A percentile compares a stretch with the other conserved stretches of the same genome.
Conservation (phyloP, 2,888 invertebrate species). For the Xylota segnis region DNA sequence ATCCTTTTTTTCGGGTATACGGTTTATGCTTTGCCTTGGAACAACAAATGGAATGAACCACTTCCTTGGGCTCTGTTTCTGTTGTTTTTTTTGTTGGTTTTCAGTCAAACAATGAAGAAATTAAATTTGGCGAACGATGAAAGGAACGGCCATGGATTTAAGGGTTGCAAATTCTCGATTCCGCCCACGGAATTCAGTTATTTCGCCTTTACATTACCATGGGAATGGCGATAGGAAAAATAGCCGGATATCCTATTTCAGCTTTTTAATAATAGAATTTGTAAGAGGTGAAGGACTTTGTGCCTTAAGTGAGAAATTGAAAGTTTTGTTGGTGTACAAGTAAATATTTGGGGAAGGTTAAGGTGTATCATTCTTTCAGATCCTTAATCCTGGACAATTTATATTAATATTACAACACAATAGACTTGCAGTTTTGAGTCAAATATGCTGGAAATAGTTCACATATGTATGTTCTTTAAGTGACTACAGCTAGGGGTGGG, state of each 20-base stretch:
- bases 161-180: constrained; percentile 13
- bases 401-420: too few species aligned
- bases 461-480: too few species aligned
- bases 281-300: background rate
- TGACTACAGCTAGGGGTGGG: too few species aligned
- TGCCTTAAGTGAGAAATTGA: background rate
- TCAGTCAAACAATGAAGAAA: constrained; percentile 10
- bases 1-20: constrained; percentile 18
- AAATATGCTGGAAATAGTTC: too few species aligned
- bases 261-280: background rate
- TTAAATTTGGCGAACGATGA: constrained; percentile 11
- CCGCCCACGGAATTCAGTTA: constrained; percentile 3
- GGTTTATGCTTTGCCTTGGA: constrained; percentile 3
- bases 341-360: background rate
- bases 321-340: background rate
- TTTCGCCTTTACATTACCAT: background rate
- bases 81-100: constrained; percentile 1
- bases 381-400: background rate
- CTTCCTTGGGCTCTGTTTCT: background rate
- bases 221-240: constrained; percentile 1
- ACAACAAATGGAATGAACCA: constrained; percentile 10
- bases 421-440: too few species aligned
- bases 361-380: background rate
- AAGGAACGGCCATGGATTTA: constrained; percentile 5
- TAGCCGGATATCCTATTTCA: background rate